A percentile compares a stretch with the other conserved stretches of the same genome.
phyloP scores from a whole-genome alignment of 2,888 invertebrate species.

The Thera obeliscata region DNA sequence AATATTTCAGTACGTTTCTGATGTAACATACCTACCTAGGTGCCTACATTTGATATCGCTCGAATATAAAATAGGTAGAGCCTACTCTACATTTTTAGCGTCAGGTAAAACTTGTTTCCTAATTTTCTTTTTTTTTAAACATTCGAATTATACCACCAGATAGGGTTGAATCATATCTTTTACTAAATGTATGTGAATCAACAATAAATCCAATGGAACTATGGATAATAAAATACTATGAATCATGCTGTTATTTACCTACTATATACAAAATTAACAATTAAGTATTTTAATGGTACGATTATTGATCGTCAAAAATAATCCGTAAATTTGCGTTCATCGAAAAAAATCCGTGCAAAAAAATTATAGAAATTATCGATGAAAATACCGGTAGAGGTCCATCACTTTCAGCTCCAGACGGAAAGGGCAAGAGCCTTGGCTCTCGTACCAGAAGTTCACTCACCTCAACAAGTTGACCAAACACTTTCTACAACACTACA shows the following conservation, averaged over 20 bases:
- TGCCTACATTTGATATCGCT: background rate
- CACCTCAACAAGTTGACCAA: slow-evolving; percentile 61
- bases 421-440: slow-evolving; percentile 65
- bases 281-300: slow-evolving; percentile 5
- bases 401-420: slow-evolving; percentile 47
- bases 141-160: too few species aligned
- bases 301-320: slow-evolving; percentile 6
- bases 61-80: too few species aligned
- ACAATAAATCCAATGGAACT: too few species aligned
- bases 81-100: background rate
- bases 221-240: background rate
- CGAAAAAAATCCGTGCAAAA: background rate
- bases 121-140: background rate
- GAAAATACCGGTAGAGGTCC: slow-evolving; percentile 40
- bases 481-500: slow-evolving; percentile 58
- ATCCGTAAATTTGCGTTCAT: background rate
- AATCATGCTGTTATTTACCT: slow-evolving; percentile 22
- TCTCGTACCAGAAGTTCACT: slow-evolving; percentile 64
- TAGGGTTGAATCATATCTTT: too few species aligned
- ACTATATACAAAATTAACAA: background rate
- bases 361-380: slow-evolving; percentile 27
- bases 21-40: slow-evolving; percentile 11
- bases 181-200: too few species aligned
- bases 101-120: background rate
- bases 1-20: slow-evolving; percentile 24